phyloP scores from a whole-genome alignment of 2,797 vertebrate species.

The Enteromius fasciolatus region DNA sequence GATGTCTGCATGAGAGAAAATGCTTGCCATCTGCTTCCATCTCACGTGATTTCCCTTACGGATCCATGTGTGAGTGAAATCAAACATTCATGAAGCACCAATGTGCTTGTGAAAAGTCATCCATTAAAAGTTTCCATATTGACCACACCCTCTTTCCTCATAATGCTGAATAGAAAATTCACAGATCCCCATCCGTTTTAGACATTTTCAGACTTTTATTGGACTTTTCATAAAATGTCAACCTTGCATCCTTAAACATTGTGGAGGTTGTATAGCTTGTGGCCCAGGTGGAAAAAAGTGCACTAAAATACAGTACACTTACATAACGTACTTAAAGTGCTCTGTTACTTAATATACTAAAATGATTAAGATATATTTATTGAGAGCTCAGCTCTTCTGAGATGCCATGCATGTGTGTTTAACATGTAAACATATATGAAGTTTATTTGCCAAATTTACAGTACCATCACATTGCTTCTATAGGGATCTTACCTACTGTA shows the following conservation, averaged over 20 bases:
- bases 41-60: slow-evolving; percentile 29
- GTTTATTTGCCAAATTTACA: too few relatives aligned
- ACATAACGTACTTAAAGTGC: not conserved
- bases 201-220: slow-evolving; percentile 1
- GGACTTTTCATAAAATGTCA: not conserved
- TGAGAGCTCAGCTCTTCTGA: too few relatives aligned
- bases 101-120: slow-evolving; percentile 30
- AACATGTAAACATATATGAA: not conserved
- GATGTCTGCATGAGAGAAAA: slow-evolving; percentile 29
- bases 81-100: slow-evolving; percentile 6
- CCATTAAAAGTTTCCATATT: slow-evolving; percentile 14
- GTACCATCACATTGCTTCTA: not conserved
- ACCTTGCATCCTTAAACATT: not conserved
- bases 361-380: too few relatives aligned
- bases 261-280: not conserved
- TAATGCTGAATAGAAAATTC: not conserved
- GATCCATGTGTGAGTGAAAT: slow-evolving; percentile 14
- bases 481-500: not conserved
- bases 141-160: not conserved
- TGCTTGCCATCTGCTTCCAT: slow-evolving; percentile 25
- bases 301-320: not conserved
- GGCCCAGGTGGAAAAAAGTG: not conserved
- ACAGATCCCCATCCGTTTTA: slow-evolving; percentile 21
- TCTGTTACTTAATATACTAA: not conserved
- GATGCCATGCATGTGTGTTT: not conserved